Evolutionary conservation across 2,888 invertebrate species (phyloP).

Genomic region (Cheiracanthium punctorium): DNA sequence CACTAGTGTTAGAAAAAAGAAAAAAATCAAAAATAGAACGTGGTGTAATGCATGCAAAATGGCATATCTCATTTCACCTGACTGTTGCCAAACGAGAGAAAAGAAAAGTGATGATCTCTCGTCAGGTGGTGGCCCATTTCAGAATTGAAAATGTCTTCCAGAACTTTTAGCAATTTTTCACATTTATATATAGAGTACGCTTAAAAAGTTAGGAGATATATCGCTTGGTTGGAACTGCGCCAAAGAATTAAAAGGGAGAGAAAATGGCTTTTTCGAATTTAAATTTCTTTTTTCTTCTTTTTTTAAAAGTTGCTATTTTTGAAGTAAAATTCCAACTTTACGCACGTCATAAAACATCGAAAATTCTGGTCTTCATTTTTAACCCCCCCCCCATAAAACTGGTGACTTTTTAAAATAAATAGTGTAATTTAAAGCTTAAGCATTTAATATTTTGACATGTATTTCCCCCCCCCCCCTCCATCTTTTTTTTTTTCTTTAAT

Average conservation of each 20-base stretch:
- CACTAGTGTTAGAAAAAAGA: conserved; percentile 16
- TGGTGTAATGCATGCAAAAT: conserved; percentile 61
- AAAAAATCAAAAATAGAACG: conserved; percentile 27
- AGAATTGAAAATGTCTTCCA: neutral
- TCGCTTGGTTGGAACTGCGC: neutral
- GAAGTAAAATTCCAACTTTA: neutral
- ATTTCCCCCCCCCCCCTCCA: too few relatives aligned
- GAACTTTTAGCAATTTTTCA: neutral
- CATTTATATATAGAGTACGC: neutral
- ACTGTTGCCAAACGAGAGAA: conserved; percentile 35
- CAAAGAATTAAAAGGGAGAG: neutral
- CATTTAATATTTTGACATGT: too few relatives aligned
- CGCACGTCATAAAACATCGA: too few relatives aligned
- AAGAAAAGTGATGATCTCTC: conserved; percentile 13
- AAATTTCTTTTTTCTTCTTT: too few relatives aligned
- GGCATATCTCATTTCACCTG: conserved; percentile 34
- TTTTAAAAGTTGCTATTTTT: neutral
- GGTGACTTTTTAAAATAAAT: too few relatives aligned
- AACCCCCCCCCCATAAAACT: too few relatives aligned
- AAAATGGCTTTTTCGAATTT: neutral
- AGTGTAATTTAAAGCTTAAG: too few relatives aligned
- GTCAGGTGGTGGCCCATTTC: conserved; percentile 24
- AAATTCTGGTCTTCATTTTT: too few relatives aligned
- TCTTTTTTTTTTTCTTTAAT: too few relatives aligned
- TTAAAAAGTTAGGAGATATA: neutral